Percentiles rank a stretch among this genome's conserved stretches.
Conservation (phyloP, 2,113 vertebrate species). For the Ptyas mucosa region DNA sequence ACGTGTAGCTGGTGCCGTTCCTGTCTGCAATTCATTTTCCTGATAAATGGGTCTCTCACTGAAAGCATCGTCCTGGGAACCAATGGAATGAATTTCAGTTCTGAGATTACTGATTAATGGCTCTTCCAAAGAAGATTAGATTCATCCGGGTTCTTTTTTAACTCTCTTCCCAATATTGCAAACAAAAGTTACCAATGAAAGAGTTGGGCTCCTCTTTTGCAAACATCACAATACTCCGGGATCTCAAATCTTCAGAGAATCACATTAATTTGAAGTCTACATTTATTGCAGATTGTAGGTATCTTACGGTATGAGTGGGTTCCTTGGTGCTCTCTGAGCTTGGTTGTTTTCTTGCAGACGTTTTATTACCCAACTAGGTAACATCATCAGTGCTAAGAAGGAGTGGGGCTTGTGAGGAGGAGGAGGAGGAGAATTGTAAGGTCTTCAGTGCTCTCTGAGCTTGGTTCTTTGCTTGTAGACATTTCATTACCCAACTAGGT, state of each 20-base stretch:
- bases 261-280: not conserved
- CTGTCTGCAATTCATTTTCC: conserved; percentile 22
- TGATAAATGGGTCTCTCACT: conserved; percentile 28
- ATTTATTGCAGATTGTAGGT: not conserved
- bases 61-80: conserved; percentile 6
- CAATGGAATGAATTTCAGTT: not conserved
- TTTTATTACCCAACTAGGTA: too few relatives aligned
- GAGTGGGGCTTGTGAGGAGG: too few relatives aligned
- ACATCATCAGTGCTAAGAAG: too few relatives aligned
- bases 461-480: too few relatives aligned
- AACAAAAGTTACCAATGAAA: too few relatives aligned
- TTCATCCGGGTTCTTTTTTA: not conserved
- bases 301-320: not conserved
- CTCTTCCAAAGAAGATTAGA: not conserved
- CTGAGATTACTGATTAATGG: conserved; percentile 1
- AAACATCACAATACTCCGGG: not conserved
- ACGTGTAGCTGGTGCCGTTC: conserved; percentile 15
- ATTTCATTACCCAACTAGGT: too few relatives aligned
- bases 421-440: too few relatives aligned
- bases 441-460: too few relatives aligned
- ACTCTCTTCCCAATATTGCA: not conserved
- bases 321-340: not conserved
- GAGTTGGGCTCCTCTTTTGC: not conserved
- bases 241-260: not conserved
- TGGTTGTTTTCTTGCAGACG: not conserved